These are phyloP conservation scores for Schizopygopsis pylzovi DNA, from an alignment of 2,797 vertebrate genomes.

Conservation along the genomic window DNA sequence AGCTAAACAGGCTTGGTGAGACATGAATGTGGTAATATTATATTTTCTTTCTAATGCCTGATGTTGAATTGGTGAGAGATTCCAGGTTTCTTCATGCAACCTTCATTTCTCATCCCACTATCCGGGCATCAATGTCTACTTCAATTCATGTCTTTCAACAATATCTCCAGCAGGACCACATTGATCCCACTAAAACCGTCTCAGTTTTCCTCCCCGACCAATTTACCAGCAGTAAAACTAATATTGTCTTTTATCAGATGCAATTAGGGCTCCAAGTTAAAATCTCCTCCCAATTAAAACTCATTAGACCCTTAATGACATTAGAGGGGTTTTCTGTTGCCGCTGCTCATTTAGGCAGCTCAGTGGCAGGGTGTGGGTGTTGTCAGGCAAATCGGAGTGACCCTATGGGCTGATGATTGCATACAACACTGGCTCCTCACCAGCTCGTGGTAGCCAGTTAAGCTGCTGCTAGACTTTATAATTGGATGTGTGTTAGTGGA, in stretches of 20 bases:
- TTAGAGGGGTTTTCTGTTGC: slow-evolving; percentile 77
- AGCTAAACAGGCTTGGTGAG: neutral
- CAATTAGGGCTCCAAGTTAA: slow-evolving; percentile 84
- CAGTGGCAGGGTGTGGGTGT: slow-evolving; percentile 50
- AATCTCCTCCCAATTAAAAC: slow-evolving; percentile 86
- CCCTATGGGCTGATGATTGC: slow-evolving; percentile 42
- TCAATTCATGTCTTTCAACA: slow-evolving; percentile 58
- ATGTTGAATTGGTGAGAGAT: neutral
- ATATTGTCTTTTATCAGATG: slow-evolving; percentile 87
- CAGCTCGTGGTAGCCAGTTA: slow-evolving; percentile 48
- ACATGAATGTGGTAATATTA: neutral
- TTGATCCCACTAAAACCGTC: slow-evolving; percentile 68
- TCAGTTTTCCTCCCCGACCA: slow-evolving; percentile 68
- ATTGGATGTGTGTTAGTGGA: slow-evolving; percentile 53
- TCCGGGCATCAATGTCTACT: slow-evolving; percentile 50
- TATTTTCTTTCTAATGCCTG: neutral
- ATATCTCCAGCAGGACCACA: slow-evolving; percentile 78
- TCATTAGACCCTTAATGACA: slow-evolving; percentile 82
- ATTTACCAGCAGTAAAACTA: slow-evolving; percentile 83
- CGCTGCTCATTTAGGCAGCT: slow-evolving; percentile 67
- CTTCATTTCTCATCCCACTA: slow-evolving; percentile 50
- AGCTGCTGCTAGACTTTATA: slow-evolving; percentile 55
- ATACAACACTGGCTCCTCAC: slow-evolving; percentile 50
- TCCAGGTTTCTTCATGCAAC: slow-evolving; percentile 2
- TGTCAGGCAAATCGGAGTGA: slow-evolving; percentile 44